Evolutionary conservation across 2,888 invertebrate species (phyloP), one percentile per base, ranked within the genome.

Genomic region (Peribatodes rhomboidaria): DNA sequence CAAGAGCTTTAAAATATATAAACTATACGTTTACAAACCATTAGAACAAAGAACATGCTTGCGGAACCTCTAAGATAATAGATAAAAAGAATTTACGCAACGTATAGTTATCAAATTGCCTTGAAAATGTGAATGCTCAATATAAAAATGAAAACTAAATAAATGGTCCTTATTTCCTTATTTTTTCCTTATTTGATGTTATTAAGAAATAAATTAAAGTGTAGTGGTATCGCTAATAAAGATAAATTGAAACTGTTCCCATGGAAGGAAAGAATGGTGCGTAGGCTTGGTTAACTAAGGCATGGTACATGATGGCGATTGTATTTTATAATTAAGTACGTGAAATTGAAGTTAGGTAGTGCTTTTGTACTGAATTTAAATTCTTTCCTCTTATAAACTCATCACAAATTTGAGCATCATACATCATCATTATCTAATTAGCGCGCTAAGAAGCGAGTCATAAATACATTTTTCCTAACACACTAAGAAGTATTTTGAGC

Each of bases 211-310:
- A 65, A 70, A 67, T 65, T 70, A 49, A 58, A 44, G 58, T 62
- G 65, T 72, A 74, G 70, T 72, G 73, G 71, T 69, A 74, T 78
- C 14, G 27, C 76, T 80, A 79, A 81, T 78, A 77, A 76, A 69
- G 66, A 69, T 16, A 76, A 77, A 76, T 79, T 63, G 65, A 72
- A 71, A 68, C 70, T 73, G 71, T 71, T 74, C 68, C 65, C 53
- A 71, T 67, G 65, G 58, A 71, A 75, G 67, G 70, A 74, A 42
- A 61, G 42, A 56, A 56, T 50, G 33, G 20, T 27, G 41, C 44
- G 52, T 58, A 46, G 53, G 46, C 33, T 35, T 18, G 2, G 4
- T 9, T 31, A 4, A 37, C 3, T 1, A 39, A 52, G 52, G 52
- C 20, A 10, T 31, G 35, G 31, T 62, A 1, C n/a, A 62, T 14